Conservation (phyloP, 2,113 vertebrate genomes). For the Sapayoa aenigma region DNA sequence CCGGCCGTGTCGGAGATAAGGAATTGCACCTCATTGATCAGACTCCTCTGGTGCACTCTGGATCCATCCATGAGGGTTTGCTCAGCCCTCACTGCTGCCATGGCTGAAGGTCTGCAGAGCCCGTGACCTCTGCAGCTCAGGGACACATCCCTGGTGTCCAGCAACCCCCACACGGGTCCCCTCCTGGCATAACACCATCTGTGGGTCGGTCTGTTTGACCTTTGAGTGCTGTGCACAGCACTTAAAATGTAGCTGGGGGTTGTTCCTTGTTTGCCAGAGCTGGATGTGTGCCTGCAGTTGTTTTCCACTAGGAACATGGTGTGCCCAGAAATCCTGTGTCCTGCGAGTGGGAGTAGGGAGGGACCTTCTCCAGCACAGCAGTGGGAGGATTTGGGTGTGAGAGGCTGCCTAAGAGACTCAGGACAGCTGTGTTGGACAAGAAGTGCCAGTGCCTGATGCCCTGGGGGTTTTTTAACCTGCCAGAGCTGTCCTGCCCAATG, state of each 20-base stretch:
- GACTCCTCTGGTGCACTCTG: neutral
- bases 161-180: accelerated
- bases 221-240: neutral
- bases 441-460: accelerated
- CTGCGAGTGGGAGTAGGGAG: neutral
- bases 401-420: neutral
- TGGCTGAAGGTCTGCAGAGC: neutral
- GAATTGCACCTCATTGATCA: neutral
- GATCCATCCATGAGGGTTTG: neutral
- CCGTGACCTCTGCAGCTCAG: neutral
- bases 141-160: neutral
- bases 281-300: neutral
- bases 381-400: neutral
- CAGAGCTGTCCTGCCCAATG: neutral
- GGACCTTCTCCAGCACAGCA: neutral
- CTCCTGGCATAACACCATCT: accelerated
- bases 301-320: neutral
- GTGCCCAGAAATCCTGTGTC: neutral
- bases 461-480: neutral
- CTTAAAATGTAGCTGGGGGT: neutral
- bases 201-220: neutral
- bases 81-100: neutral
- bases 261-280: neutral
- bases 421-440: neutral
- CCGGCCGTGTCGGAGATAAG: neutral